Evolutionary conservation across 2,797 vertebrate genomes (phyloP), one percentile per base, ranked within the genome.

Genomic region (Lemur catta): DNA sequence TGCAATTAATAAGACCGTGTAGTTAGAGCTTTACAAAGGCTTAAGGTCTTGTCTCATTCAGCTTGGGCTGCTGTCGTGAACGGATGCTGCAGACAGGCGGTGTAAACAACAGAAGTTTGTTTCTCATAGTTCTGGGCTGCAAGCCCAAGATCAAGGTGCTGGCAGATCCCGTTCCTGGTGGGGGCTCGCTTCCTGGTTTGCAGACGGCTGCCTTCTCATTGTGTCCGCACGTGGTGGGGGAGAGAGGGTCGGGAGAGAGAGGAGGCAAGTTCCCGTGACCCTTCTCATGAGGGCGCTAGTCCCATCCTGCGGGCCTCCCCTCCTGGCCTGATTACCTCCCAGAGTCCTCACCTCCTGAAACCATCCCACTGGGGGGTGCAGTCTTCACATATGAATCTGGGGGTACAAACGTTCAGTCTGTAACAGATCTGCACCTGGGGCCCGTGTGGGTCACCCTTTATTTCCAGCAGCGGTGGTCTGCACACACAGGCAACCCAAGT

Each of bases 1-100:
- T 52, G 14, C 4, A 3, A 52, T n/a, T 1, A 6, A 52, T 46
- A 22, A 61, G 75, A 52, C 43, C 13, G 0, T 0, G n/a, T 30
- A 1, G 14, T 4, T 48, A n/a, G 69, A 28, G 41, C 43, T 14
- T 6, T 11, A n/a, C 2, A 46, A 18, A 84, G 91, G 10, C 41
- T 50, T 50, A 33, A 14, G 50, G 50, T 38, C 52, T 41, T 55
- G 1, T 14, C 33, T 35, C 33, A 7, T 12, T 79, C n/a, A 28
- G 50, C 24, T 14, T 35, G n/a, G 50, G n/a, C 50, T 79, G 22
- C 76, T 38, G 52, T 59, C 0, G 41, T 24, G 26, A 79, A 55
- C 52, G 28, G 57, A 57, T 17, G 14, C 52, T 2, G 17, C 0
- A 41, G 50, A 55, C 10, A 4, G 7, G 4, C 8, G n/a, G 24